These are phyloP conservation scores for Brachyopa scutellaris DNA, from an alignment of 2,888 invertebrate species.

Conservation along the genomic window DNA sequence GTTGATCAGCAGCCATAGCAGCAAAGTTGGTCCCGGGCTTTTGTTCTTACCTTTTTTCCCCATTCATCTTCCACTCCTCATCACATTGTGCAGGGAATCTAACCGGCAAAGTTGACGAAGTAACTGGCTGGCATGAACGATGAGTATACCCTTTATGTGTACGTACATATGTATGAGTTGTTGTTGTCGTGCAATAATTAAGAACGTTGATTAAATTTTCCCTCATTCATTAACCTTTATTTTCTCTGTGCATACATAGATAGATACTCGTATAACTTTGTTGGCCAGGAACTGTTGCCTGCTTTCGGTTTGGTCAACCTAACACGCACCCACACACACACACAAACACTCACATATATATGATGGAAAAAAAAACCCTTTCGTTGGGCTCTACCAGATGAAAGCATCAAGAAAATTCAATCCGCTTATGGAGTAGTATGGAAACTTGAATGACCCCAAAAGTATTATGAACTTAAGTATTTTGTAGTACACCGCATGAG, in stretches of 20 bases:
- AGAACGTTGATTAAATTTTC: conserved; percentile 71
- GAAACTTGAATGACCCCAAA: conserved; percentile 71
- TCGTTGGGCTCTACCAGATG: conserved; percentile 47
- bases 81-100: conserved; percentile 11
- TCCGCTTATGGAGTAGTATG: conserved; percentile 70
- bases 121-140: conserved; percentile 56
- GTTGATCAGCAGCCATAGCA: conserved; percentile 54
- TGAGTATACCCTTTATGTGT: conserved; percentile 21
- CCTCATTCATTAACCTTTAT: conserved; percentile 70
- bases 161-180: no score
- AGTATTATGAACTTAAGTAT: conserved; percentile 72
- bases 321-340: conserved; percentile 15
- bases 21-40: conserved; percentile 28
- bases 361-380: conserved; percentile 24
- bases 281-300: conserved; percentile 42
- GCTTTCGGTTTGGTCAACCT: conserved; percentile 41
- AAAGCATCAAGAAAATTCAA: conserved; percentile 73
- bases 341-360: no score
- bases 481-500: conserved; percentile 67
- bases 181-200: conserved; percentile 66
- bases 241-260: conserved; percentile 39
- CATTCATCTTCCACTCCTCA: background rate
- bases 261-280: no score
- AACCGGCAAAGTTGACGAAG: conserved; percentile 60
- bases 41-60: conserved; percentile 38